Percentiles rank a stretch among this genome's conserved stretches.
Conservation (phyloP, 2,888 invertebrate genomes). For the Coleophora deauratella region DNA sequence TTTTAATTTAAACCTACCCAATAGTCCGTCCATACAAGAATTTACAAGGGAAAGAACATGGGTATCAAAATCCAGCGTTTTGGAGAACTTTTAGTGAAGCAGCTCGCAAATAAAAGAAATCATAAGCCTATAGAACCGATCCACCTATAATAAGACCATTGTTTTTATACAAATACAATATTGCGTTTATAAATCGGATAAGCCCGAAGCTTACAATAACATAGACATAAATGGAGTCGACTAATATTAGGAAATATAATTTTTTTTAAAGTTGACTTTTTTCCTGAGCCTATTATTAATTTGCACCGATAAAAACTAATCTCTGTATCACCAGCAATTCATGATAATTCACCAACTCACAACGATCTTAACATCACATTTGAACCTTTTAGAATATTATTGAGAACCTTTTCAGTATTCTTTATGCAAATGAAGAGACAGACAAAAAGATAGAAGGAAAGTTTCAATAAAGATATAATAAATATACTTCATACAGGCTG, state of each 20-base stretch:
- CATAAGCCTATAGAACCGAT: constrained; percentile 46
- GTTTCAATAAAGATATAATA: too few species aligned
- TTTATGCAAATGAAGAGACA: too few species aligned
- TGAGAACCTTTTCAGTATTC: too few species aligned
- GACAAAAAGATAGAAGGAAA: too few species aligned
- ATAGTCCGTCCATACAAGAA: constrained; percentile 4
- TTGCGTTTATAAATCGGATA: constrained; percentile 73
- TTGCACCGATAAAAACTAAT: too few species aligned
- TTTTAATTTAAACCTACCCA: not conserved
- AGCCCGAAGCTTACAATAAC: constrained; percentile 59
- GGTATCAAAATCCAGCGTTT: constrained; percentile 36
- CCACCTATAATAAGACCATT: constrained; percentile 72
- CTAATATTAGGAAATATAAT: too few species aligned
- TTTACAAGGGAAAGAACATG: constrained; percentile 19
- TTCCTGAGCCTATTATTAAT: too few species aligned
- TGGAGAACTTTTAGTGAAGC: constrained; percentile 27
- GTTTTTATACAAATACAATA: constrained; percentile 74
- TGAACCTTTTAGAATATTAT: not conserved
- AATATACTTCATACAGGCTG: too few species aligned
- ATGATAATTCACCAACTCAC: too few species aligned
- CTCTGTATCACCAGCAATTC: too few species aligned
- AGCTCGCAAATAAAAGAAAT: constrained; percentile 30
- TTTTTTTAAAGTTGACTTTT: too few species aligned
- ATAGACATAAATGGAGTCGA: constrained; percentile 31
- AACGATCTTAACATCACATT: too few species aligned